Percentiles rank a stretch among this genome's conserved stretches.
These are phyloP conservation scores for Erebia ligea DNA, from an alignment of 2,888 invertebrate genomes.

Conservation along the genomic window DNA sequence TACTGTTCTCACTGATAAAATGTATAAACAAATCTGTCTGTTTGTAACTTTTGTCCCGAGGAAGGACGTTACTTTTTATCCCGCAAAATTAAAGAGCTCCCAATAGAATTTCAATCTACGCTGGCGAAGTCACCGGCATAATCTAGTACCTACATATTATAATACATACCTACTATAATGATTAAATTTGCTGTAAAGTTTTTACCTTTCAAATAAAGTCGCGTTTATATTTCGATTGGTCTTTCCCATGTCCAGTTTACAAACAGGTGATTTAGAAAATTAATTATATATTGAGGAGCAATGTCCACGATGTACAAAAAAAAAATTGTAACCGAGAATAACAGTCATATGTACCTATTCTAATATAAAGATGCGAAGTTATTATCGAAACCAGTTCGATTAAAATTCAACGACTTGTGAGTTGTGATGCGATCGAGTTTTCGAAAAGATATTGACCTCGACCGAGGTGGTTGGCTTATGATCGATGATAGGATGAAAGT, in stretches of 20 bases:
- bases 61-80: too few species aligned
- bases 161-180: too few species aligned
- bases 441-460: conserved; percentile 76
- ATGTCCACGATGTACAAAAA: conserved; percentile 2
- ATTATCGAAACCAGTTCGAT: conserved; percentile 61
- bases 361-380: conserved; percentile 41
- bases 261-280: conserved; percentile 5
- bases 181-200: too few species aligned
- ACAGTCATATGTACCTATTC: conserved; percentile 30
- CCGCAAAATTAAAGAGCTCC: too few species aligned
- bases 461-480: conserved; percentile 71
- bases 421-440: conserved; percentile 63
- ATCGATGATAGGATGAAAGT: conserved; percentile 71
- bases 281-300: not conserved
- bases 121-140: too few species aligned
- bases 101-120: too few species aligned
- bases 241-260: not conserved
- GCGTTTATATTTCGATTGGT: not conserved
- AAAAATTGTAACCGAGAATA: conserved; percentile 33
- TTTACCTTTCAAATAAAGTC: too few species aligned
- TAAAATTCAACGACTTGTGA: conserved; percentile 65
- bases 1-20: not conserved
- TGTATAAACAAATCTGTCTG: not conserved
- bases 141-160: too few species aligned
- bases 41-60: too few species aligned